Percentiles rank a stretch among this genome's conserved stretches.
Evolutionary conservation across 2,888 invertebrate species (phyloP).

Genomic region (Achlya flavicornis): DNA sequence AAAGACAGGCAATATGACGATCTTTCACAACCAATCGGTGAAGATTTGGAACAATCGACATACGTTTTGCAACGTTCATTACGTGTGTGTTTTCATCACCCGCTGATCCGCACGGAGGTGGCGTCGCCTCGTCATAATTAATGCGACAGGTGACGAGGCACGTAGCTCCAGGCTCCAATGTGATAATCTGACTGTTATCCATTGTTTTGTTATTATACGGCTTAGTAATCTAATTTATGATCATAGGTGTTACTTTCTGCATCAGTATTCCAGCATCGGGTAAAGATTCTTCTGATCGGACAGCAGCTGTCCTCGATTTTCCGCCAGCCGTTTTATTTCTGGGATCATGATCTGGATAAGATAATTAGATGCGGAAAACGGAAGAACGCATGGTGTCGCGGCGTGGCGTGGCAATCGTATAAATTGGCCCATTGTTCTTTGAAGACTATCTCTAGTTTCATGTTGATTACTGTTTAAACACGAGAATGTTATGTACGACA

Average conservation of each 20-base stretch:
- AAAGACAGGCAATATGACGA: constrained; percentile 4
- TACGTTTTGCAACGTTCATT: constrained; percentile 37
- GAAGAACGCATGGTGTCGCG: background rate
- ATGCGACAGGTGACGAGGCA: constrained; percentile 19
- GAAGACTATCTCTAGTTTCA: background rate
- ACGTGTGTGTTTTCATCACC: constrained; percentile 36
- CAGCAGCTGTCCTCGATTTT: too few relatives aligned
- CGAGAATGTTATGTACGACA: background rate
- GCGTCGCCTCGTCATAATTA: constrained; percentile 10
- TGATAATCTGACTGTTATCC: background rate
- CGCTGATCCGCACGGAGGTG: constrained; percentile 15
- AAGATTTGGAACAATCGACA: constrained; percentile 33
- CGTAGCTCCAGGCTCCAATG: constrained; percentile 28
- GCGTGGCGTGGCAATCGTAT: background rate
- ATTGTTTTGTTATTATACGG: background rate
- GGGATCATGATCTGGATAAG: background rate
- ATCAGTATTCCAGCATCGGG: too few relatives aligned
- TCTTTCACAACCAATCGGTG: constrained; percentile 26
- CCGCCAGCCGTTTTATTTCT: background rate
- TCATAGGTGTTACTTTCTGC: background rate
- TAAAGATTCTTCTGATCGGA: too few relatives aligned
- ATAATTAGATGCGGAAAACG: constrained; percentile 3
- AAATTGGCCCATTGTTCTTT: constrained; percentile 2
- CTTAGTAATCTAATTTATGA: background rate
- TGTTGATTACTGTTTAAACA: background rate